Evolutionary conservation across 2,113 vertebrate genomes (phyloP).

Genomic region (Takifugu bimaculatus): DNA sequence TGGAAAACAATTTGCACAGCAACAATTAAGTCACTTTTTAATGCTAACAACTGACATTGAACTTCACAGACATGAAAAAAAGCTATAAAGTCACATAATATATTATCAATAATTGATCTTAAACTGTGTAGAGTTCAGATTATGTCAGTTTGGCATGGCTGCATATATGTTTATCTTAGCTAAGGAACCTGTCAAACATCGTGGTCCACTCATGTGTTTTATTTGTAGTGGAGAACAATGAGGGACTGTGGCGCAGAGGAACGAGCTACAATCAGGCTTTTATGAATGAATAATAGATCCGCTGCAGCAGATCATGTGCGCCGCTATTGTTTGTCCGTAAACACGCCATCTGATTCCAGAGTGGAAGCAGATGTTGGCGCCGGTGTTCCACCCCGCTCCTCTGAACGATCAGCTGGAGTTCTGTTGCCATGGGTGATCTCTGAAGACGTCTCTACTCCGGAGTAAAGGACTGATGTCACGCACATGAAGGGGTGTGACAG

Average conservation of each 20-base stretch:
- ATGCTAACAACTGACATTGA: too few relatives aligned
- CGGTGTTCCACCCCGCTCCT: neutral
- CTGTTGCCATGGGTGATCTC: neutral
- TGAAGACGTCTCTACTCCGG: conserved; percentile 18
- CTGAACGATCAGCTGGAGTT: neutral
- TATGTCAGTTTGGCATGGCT: neutral
- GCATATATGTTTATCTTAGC: neutral
- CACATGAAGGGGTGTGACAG: conserved; percentile 25
- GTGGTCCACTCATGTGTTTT: neutral
- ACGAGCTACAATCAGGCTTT: neutral
- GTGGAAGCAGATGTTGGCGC: conserved; percentile 2
- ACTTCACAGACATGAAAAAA: too few relatives aligned
- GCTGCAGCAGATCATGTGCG: neutral
- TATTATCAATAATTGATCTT: neutral
- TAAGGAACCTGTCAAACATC: neutral
- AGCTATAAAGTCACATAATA: too few relatives aligned
- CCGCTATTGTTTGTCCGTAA: neutral
- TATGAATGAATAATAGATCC: conserved; percentile 2
- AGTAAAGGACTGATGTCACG: conserved; percentile 5
- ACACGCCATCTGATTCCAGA: neutral
- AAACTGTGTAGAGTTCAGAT: neutral
- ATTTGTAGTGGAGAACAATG: conserved; percentile 2
- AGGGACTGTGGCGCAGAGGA: neutral
- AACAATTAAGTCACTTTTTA: too few relatives aligned
- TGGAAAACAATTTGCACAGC: neutral